phyloP scores from a whole-genome alignment of 2,113 vertebrate genomes.

The Corythoichthys haematopterus region DNA sequence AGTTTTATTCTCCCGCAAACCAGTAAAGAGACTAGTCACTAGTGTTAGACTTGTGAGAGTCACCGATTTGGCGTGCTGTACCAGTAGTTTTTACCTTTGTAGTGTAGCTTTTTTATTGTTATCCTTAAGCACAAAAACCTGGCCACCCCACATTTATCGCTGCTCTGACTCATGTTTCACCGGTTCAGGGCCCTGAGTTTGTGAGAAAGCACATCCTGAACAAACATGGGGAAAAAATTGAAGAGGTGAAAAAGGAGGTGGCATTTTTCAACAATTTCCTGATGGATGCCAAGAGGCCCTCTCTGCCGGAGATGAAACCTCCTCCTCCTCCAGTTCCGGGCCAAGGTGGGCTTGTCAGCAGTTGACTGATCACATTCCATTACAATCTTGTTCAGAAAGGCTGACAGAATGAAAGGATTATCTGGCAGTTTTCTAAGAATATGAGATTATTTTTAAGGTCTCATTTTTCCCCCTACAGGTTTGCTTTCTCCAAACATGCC shows the following conservation, averaged over 20 bases:
- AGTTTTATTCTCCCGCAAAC: too few relatives aligned
- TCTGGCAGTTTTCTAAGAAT: not conserved
- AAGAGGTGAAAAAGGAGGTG: slow-evolving; percentile 90
- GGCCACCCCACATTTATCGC: not conserved
- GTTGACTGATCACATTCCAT: slow-evolving; percentile 4
- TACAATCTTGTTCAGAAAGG: not conserved
- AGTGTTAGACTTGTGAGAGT: too few relatives aligned
- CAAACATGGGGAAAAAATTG: slow-evolving; percentile 89
- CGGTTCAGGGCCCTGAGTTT: slow-evolving; percentile 84
- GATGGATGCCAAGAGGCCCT: slow-evolving; percentile 84
- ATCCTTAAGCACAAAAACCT: not conserved
- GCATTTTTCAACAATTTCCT: slow-evolving; percentile 89
- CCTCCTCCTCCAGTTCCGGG: slow-evolving; percentile 79
- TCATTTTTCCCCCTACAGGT: slow-evolving; percentile 18
- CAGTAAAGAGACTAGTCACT: too few relatives aligned
- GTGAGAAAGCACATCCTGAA: slow-evolving; percentile 92
- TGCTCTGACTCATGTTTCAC: slow-evolving; percentile 2
- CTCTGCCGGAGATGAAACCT: slow-evolving; percentile 84
- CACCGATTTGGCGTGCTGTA: too few relatives aligned
- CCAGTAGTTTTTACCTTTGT: too few relatives aligned
- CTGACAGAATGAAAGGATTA: not conserved
- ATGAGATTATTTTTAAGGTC: not conserved
- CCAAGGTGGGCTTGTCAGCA: slow-evolving; percentile 63
- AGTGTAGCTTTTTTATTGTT: too few relatives aligned
- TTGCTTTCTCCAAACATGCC: slow-evolving; percentile 76